These are phyloP conservation scores for Cataglyphis rosenhaueri DNA, from an alignment of 2,888 invertebrate genomes.

Conservation along the genomic window DNA sequence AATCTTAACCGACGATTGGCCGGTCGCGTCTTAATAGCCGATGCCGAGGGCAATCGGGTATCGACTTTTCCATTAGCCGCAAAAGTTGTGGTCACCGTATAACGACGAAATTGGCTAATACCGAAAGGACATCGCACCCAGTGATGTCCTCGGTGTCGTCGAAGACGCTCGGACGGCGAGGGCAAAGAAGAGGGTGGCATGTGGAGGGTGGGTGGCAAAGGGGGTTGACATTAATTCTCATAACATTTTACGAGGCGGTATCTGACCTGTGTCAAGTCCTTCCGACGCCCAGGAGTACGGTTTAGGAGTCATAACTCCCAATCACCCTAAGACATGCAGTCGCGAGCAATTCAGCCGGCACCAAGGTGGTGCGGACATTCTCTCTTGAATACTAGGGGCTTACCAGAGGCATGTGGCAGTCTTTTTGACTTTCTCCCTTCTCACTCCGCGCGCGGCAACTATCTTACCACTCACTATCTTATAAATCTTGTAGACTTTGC, in stretches of 20 bases:
- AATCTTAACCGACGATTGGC: slow-evolving; percentile 59
- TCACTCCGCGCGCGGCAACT: neutral
- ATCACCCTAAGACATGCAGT: slow-evolving; percentile 85
- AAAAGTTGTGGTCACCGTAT: slow-evolving; percentile 82
- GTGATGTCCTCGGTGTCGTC: slow-evolving; percentile 59
- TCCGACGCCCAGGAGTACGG: slow-evolving; percentile 81
- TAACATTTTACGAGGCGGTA: slow-evolving; percentile 85
- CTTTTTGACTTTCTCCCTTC: slow-evolving; percentile 41
- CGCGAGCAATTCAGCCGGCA: slow-evolving; percentile 79
- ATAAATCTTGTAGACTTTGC: slow-evolving; percentile 42
- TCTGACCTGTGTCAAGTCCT: slow-evolving; percentile 85
- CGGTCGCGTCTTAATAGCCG: slow-evolving; percentile 71
- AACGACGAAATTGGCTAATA: slow-evolving; percentile 82
- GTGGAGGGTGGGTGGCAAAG: slow-evolving; percentile 57
- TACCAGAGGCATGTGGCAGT: slow-evolving; percentile 41
- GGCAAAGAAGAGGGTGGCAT: slow-evolving; percentile 58
- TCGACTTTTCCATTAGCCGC: slow-evolving; percentile 84
- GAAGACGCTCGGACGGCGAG: slow-evolving; percentile 59
- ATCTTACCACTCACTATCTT: slow-evolving; percentile 31
- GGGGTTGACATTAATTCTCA: slow-evolving; percentile 84
- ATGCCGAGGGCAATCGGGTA: slow-evolving; percentile 81
- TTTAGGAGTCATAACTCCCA: slow-evolving; percentile 85
- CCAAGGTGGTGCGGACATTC: slow-evolving; percentile 50
- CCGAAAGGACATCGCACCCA: slow-evolving; percentile 71
- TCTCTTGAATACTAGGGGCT: slow-evolving; percentile 53